Conservation (phyloP, 2,797 vertebrate genomes). For the Paramormyrops hopkinsi region DNA sequence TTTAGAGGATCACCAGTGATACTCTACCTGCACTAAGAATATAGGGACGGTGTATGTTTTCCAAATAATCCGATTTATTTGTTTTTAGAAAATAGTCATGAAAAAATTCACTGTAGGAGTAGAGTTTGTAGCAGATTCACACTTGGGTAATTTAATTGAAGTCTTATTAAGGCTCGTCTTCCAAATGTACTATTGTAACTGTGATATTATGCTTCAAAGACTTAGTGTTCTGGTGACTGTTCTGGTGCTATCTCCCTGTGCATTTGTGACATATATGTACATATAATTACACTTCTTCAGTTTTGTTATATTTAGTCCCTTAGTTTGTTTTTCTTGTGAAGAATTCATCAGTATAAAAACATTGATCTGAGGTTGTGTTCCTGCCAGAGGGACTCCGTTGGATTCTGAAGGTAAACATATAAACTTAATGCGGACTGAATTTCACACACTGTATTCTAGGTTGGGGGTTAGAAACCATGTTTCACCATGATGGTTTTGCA, state of each 20-base stretch:
- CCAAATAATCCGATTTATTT: not conserved
- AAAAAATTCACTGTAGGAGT: not conserved
- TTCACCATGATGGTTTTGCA: not conserved
- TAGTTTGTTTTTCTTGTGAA: not conserved
- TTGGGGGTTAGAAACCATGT: not conserved
- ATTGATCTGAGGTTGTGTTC: not conserved
- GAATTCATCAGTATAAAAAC: not conserved
- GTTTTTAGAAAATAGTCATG: not conserved
- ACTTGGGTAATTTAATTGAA: not conserved
- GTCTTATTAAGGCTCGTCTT: not conserved
- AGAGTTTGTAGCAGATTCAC: not conserved
- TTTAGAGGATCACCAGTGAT: not conserved
- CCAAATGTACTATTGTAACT: not conserved
- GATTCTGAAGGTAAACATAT: not conserved
- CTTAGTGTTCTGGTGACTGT: not conserved
- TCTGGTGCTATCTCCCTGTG: not conserved
- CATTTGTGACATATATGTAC: slow-evolving; percentile 3
- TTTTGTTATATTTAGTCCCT: not conserved
- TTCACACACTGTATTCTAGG: not conserved
- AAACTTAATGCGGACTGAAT: not conserved
- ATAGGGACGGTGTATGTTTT: not conserved
- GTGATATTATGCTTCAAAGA: not conserved
- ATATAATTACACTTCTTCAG: not conserved
- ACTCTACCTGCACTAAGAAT: not conserved
- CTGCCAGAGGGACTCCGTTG: not conserved